Evolutionary conservation across 1,140 invertebrate genomes (phyloP).

Genomic region (Ceratoteleas bidentatus): DNA sequence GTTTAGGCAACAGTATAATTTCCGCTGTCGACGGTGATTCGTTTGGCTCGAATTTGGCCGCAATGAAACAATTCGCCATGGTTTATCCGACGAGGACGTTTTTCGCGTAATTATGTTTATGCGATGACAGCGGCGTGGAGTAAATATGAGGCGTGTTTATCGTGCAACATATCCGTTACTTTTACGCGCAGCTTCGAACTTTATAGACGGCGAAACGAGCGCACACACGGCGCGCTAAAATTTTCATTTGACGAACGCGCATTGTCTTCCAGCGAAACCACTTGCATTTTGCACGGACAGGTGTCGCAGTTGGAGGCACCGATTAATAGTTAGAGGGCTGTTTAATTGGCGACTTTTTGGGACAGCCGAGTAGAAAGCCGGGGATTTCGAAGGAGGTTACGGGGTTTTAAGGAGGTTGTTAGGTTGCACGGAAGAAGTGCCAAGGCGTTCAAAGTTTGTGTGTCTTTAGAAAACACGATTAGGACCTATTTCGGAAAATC

Average conservation of each 20-base stretch:
- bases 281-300: conserved; percentile 1
- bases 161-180: conserved; percentile 21
- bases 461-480: too few species aligned
- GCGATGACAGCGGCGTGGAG: conserved; percentile 6
- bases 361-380: too few species aligned
- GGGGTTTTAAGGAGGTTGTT: too few species aligned
- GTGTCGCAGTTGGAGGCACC: neutral
- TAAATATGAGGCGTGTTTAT: conserved; percentile 22
- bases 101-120: conserved; percentile 29
- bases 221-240: neutral
- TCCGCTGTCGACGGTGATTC: too few species aligned
- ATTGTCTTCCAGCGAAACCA: neutral
- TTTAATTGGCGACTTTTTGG: too few species aligned
- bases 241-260: conserved; percentile 7
- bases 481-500: too few species aligned
- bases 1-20: too few species aligned
- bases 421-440: too few species aligned
- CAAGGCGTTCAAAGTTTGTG: too few species aligned
- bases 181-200: conserved; percentile 9
- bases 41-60: too few species aligned
- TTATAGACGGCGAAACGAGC: conserved; percentile 25
- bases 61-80: conserved; percentile 3
- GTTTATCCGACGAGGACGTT: neutral
- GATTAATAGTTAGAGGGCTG: too few species aligned
- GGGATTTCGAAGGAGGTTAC: too few species aligned